Evolutionary conservation across 1,140 invertebrate genomes (phyloP).

Genomic region (Lucilia cuprina): DNA sequence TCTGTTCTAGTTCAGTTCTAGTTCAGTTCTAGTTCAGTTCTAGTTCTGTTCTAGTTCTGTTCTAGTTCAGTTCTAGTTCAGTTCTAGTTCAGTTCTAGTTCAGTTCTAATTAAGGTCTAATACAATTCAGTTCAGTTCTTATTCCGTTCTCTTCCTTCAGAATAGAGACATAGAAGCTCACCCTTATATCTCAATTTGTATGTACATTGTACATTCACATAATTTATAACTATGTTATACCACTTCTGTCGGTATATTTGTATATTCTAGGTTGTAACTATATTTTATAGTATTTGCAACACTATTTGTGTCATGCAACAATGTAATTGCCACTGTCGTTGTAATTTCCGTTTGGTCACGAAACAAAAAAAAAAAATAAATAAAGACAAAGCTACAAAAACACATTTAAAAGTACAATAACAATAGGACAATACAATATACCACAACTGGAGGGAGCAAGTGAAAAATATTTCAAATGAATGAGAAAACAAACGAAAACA

Average conservation of each 20-base stretch:
- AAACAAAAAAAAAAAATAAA: conserved; percentile 21
- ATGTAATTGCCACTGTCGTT: conserved; percentile 63
- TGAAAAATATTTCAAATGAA: not conserved
- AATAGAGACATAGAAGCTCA: too few species aligned
- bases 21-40: too few species aligned
- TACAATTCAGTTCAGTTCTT: too few species aligned
- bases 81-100: too few species aligned
- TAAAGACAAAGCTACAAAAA: not conserved
- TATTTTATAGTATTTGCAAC: conserved; percentile 44
- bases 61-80: too few species aligned
- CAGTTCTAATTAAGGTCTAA: too few species aligned
- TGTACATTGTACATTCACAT: not conserved
- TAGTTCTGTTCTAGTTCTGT: too few species aligned
- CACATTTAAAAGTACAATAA: conserved; percentile 5
- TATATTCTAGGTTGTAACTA: not conserved
- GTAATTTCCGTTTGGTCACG: conserved; percentile 60
- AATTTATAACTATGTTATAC: not conserved
- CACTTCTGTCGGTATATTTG: not conserved
- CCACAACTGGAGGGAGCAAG: not conserved
- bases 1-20: too few species aligned
- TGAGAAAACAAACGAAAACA: not conserved
- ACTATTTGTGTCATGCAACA: conserved; percentile 62
- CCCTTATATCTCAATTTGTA: too few species aligned
- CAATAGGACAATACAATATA: not conserved
- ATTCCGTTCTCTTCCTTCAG: too few species aligned